Conservation (phyloP, 2,888 invertebrate genomes). For the Serrognathus titanus region DNA sequence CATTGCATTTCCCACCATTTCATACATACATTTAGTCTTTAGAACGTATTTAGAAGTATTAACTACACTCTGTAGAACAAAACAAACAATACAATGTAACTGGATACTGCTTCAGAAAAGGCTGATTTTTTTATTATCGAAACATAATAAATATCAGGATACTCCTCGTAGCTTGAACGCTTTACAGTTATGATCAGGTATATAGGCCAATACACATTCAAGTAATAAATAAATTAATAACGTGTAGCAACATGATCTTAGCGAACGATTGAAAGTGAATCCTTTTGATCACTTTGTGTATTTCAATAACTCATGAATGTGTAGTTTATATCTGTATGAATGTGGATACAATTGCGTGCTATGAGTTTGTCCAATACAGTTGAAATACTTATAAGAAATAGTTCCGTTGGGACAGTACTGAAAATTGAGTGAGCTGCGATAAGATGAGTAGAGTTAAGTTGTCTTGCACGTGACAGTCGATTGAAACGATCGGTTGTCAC, state of each 20-base stretch:
- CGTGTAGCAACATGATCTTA: constrained; percentile 19
- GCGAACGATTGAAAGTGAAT: constrained; percentile 10
- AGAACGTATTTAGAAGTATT: too few relatives aligned
- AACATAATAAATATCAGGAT: constrained; percentile 8
- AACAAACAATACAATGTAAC: too few relatives aligned
- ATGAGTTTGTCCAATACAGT: constrained; percentile 24
- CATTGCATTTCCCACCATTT: too few relatives aligned
- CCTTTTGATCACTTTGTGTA: constrained; percentile 12
- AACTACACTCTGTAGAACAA: too few relatives aligned
- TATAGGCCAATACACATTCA: constrained; percentile 25
- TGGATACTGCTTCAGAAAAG: constrained; percentile 13
- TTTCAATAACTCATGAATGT: constrained; percentile 25
- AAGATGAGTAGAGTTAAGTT: not conserved
- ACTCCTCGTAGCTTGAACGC: constrained; percentile 7
- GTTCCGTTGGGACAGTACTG: constrained; percentile 40
- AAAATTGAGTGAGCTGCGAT: constrained; percentile 28
- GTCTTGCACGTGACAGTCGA: not conserved
- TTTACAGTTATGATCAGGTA: constrained; percentile 19
- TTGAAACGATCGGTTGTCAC: too few relatives aligned
- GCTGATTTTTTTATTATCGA: constrained; percentile 13
- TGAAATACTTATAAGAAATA: constrained; percentile 20
- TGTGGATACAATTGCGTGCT: constrained; percentile 28
- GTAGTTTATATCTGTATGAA: constrained; percentile 28
- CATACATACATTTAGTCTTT: too few relatives aligned
- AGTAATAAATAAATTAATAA: constrained; percentile 15